phyloP scores from a whole-genome alignment of 2,888 invertebrate genomes.

The Eurois occulta region DNA sequence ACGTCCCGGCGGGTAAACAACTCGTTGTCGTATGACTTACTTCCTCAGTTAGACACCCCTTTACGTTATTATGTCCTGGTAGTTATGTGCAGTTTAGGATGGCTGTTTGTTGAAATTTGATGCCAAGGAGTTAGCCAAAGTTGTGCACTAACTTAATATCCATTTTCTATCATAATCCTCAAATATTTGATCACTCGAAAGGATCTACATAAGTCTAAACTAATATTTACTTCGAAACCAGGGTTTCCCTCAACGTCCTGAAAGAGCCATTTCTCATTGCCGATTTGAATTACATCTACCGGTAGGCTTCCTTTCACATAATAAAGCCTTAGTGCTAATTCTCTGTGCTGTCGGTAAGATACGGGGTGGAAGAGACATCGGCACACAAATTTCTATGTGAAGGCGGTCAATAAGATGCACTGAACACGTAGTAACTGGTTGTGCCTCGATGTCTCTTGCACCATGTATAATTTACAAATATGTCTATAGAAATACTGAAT shows the following conservation, averaged over 20 bases:
- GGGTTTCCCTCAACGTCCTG: background rate
- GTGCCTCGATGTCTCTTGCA: background rate
- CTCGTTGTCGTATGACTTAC: conserved; percentile 61
- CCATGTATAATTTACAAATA: background rate
- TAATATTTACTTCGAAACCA: background rate
- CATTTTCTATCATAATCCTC: background rate
- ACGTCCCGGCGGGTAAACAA: conserved; percentile 60
- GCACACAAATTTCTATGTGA: too few relatives aligned
- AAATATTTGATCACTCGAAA: background rate
- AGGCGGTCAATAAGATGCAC: background rate
- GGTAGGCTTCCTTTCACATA: background rate
- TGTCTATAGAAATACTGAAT: too few relatives aligned
- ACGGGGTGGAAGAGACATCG: background rate
- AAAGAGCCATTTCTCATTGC: background rate
- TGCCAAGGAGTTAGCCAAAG: background rate
- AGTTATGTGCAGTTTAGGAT: conserved; percentile 39
- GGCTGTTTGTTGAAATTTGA: conserved; percentile 39
- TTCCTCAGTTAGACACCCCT: conserved; percentile 56
- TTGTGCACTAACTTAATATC: background rate
- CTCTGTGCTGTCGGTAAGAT: background rate
- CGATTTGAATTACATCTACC: background rate
- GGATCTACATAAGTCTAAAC: background rate
- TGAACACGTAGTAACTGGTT: background rate
- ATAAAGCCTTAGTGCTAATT: background rate
- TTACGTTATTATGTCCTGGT: conserved; percentile 53